Evolutionary conservation across 1,140 invertebrate species (phyloP), one percentile per base, ranked within the genome.

Genomic region (Drosophila melanica): DNA sequence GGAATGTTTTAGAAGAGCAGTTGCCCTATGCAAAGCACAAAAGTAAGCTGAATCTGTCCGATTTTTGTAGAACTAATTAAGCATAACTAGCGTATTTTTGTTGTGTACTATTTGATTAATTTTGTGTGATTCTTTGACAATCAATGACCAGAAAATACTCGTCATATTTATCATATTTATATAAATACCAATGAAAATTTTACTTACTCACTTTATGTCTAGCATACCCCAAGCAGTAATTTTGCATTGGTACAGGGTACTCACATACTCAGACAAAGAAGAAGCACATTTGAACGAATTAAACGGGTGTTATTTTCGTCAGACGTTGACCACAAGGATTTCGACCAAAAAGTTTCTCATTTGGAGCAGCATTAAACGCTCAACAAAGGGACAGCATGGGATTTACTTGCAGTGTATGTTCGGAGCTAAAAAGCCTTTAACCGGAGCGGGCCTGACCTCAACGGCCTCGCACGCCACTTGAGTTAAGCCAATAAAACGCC

Each of bases 291-390:
- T 68, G 14, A 16, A n/a, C 47, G 37, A 45, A 20, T 48, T 37
- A 62, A 62, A 45, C 35, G 23, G 41, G 53, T 58, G 65, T 18
- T 58, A 69, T 69, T 66, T 62, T 65, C 73, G 33, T 74, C 30
- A 67, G 62, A 62, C 50, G 67, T 54, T 68, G 55, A 67, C 62
- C 72, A 75, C 70, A 73, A 73, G 68, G 45, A 79, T 79, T 87
- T 86, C 9, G 30, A 16, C 44, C 75, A 42, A 63, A 78, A 75
- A 81, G 77, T 77, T 77, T 80, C 78, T 87, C 82, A 79, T 82
- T 87, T 79, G 44, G 76, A 73, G 68, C 54, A 67, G 82, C 82
- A 87, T 87, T 87, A 87, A 89, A 70, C 82, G 85, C 84, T 87
- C 76, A 87, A 53, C 66, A 39, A 47, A 50, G 47, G 78, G 84